Conservation (phyloP, 2,888 invertebrate genomes). For the Nomada fabriciana region DNA sequence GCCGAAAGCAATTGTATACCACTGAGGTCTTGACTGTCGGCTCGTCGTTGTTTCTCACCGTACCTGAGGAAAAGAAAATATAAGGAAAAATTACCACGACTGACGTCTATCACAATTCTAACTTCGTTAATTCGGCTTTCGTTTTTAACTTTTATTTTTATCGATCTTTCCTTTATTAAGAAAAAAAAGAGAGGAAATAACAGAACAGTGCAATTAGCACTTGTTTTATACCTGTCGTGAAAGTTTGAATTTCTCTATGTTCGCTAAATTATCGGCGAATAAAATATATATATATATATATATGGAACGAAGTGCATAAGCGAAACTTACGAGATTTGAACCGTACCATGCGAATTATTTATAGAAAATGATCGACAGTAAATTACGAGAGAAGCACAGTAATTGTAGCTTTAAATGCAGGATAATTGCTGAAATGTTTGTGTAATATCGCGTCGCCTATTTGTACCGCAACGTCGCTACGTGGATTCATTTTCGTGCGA, state of each 20-base stretch:
- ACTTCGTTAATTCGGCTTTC: too few species aligned
- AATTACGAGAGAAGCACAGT: constrained; percentile 3
- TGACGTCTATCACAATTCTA: background rate
- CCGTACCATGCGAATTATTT: constrained; percentile 9
- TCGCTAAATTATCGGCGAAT: too few species aligned
- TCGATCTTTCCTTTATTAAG: background rate
- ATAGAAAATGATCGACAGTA: constrained; percentile 30
- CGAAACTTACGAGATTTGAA: background rate
- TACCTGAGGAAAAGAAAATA: constrained; percentile 87
- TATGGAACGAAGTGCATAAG: background rate
- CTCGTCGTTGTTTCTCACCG: constrained; percentile 92
- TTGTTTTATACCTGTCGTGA: too few species aligned
- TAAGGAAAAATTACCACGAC: background rate
- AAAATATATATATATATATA: too few species aligned
- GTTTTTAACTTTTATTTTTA: background rate
- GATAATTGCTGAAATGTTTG: constrained; percentile 24
- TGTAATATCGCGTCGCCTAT: constrained; percentile 12
- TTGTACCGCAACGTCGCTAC: constrained; percentile 20
- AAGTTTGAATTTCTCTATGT: too few species aligned
- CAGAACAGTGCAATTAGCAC: too few species aligned
- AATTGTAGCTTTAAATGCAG: constrained; percentile 35
- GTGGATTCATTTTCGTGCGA: constrained; percentile 15
- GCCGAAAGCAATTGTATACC: constrained; percentile 94
- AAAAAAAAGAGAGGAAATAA: too few species aligned
- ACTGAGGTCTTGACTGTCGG: constrained; percentile 90